Base-by-base conservation (phyloP, 2,113 vertebrate species). In the Callithrix jacchus region DNA sequence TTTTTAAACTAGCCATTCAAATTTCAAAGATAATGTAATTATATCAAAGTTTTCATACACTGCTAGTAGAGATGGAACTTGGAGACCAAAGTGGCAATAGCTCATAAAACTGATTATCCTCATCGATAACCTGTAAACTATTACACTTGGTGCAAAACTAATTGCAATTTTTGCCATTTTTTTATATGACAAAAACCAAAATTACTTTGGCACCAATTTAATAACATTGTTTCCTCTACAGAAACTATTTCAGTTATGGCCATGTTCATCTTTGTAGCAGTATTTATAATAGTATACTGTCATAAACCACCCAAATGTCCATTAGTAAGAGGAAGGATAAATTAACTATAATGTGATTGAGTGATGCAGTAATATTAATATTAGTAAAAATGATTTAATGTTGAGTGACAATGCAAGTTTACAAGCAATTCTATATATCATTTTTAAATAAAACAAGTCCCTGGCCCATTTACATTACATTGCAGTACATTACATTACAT, bases 361-460 rank as follows among this genome's bases (percentile, higher is more conserved):
- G 66, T 66, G 37, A 49, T 42, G 3, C 2, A 3, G 2, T 64
- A 45, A 54, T 37, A 5, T 61, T 47, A 84, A 35, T 54, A 66
- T 74, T 27, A 76, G 30, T 70, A 91, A 12, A 58, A 71, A 17
- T 66, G 18, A 56, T 42, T 42, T 77, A 66, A 42, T 52, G 14
- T 56, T 64, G 54, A 94, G 10, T 37, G 68, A 20, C 27, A 77
- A 21, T 23, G 58, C 35, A 56, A 30, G 54, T 87, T 42, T 91
- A 4, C 17, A 58, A 90, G 61, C 2, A 77, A 12, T 58, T 88
- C 14, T 89, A 0, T 30, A 4, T 37, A 10, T 58, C 58, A 47
- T 77, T 96, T 95, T 66, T 40, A 73, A 84, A 86, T 83, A 61
- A 93, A 85, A 35, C 13, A 71, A 94, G 21, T 42, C 23, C n/a